Base-by-base conservation (phyloP, 2,888 invertebrate genomes). In the Cheilosia vernalis region DNA sequence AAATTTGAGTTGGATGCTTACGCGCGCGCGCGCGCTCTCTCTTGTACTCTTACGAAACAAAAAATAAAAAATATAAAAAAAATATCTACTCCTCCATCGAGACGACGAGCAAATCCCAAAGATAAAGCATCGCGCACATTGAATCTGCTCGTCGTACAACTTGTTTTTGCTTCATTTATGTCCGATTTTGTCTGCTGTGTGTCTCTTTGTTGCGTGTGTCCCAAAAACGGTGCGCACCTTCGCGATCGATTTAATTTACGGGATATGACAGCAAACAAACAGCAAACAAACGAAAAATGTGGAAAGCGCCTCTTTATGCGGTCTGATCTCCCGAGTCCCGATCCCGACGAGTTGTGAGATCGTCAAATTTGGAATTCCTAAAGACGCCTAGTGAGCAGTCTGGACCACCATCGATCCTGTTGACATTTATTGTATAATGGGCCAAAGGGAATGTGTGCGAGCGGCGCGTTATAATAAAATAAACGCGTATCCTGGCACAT, bases 401-500 rank as follows among this genome's bases (percentile, higher is more conserved):
- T 56, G 72, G 82, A 84, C 84, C 84, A 84, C 84, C 84, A 84
- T 80, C 74, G 84, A 74, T 74, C 69, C 80, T 80, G 74, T 74
- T 84, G 84, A 84, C 84, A 84, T 84, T 80, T 84, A 84, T 84
- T 84, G 80, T 84, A 84, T 84, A 84, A 80, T 84, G 80, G 80
- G 69, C 69, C 79, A 69, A 51, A 79, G 64, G 47, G 74, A 84
- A 80, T 84, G 84, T 80, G 84, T 79, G 79, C 55, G 19, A 47
- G 77, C 83, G 77, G 79, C 82, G 72, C 87, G 89, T 91, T 91
- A 91, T 91, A 92, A 91, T 91, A 89, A 89, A 89, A 88, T 89
- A 91, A 91, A 91, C 91, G 91, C 91, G 90, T 89, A 90, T 89
- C 90, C 91, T 90, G 91, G 90, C 91, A 91, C 91, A 91, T 91